Evolutionary conservation across 2,113 vertebrate genomes (phyloP), one percentile per base, ranked within the genome.

Genomic region (Dicrurus megarhynchus): DNA sequence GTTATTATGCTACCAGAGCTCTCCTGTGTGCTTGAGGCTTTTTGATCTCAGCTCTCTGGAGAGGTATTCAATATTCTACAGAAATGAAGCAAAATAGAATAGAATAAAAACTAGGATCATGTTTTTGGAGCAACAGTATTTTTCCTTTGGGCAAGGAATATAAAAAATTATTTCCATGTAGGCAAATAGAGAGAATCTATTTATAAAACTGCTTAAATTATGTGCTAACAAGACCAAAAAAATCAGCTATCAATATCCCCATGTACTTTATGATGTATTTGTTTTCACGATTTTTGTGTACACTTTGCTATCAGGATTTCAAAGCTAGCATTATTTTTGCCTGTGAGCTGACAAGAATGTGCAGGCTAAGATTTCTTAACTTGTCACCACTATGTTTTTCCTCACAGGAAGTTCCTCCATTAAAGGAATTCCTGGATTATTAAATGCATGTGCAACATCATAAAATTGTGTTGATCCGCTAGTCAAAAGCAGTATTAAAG

Each of bases 21-120:
- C 73, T 95, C 76, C 91, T 28, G 41, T 73, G 57, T 76, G 74
- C 87, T 84, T 49, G 27, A 92, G 80, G 80, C 56, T 90, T 95
- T 96, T 96, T 95, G 89, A 96, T 94, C 78, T 94, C 39, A 26
- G 30, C 9, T 88, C 93, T 91, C 87, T 55, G 55, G 89, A 85
- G 94, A 49, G 3, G 2, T 73, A 70, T 63, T 96, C 70, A 77
- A 9, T 80, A 79, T 83, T 74, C 67, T 74, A 61, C 67, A 94
- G 73, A 95, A 96, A 94, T 67, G 47, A 88, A 89, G 67, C 87
- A 80, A 75, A 89, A 41, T 65, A 70, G 61, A 87, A 65, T 52
- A 59, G 74, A 84, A 69, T 91, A 53, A 87, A 94, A 96, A 55
- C 33, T 89, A 61, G 55, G 53, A 74, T 83, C 42, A 19, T 57